Evolutionary conservation across 1,140 invertebrate genomes (phyloP).

Genomic region (Philotrypesis tridentata): DNA sequence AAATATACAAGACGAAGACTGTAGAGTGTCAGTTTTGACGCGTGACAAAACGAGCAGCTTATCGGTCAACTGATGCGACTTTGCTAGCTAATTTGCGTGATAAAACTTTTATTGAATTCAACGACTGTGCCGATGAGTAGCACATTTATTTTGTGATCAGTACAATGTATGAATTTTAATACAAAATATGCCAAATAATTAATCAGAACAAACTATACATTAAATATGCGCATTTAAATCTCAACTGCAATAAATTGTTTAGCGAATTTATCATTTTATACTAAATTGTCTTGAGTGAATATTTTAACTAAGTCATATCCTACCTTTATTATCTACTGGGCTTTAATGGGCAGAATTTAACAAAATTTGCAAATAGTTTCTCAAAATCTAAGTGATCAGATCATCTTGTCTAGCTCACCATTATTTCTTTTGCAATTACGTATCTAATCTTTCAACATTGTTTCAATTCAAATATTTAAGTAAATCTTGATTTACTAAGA

Average conservation of each 20-base stretch:
- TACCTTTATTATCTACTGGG: too few species aligned
- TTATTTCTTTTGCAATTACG: constrained; percentile 76
- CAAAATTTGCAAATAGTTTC: constrained; percentile 84
- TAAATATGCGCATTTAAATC: too few species aligned
- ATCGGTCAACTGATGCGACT: neutral
- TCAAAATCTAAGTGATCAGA: constrained; percentile 85
- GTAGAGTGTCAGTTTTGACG: neutral
- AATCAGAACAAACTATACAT: neutral
- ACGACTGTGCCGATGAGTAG: neutral
- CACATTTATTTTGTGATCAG: neutral
- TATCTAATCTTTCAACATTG: constrained; percentile 79
- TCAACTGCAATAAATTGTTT: too few species aligned
- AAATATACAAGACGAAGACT: neutral
- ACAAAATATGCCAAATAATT: neutral
- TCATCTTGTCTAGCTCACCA: constrained; percentile 83
- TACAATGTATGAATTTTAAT: neutral
- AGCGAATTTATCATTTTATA: constrained; percentile 61
- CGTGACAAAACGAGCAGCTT: neutral
- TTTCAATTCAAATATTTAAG: constrained; percentile 80
- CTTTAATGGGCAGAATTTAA: too few species aligned
- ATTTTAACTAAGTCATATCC: constrained; percentile 83
- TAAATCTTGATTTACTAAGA: constrained; percentile 84
- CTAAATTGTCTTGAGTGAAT: constrained; percentile 80
- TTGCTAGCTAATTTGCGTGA: neutral
- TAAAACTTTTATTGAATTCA: neutral